Evolutionary conservation across 1,140 invertebrate species (phyloP).

Genomic region (Pomacea maculata): DNA sequence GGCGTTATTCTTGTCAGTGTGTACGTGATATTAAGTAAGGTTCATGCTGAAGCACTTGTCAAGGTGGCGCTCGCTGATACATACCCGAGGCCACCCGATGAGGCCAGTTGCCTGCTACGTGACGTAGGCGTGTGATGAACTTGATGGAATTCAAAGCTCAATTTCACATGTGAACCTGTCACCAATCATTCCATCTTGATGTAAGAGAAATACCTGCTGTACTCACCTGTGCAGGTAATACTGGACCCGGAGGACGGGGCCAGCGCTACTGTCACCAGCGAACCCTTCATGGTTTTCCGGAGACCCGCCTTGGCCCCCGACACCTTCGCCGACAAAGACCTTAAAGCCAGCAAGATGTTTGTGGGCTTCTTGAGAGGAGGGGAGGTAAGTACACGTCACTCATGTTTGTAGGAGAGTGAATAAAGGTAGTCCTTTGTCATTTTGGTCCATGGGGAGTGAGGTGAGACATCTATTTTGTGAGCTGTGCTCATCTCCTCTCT

Average conservation of each 20-base stretch:
- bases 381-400: conserved; percentile 2
- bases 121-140: no score
- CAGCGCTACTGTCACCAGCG: conserved; percentile 55
- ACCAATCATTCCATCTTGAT: no score
- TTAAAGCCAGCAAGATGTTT: conserved; percentile 23
- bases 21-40: no score
- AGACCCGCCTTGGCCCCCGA: conserved; percentile 35
- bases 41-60: no score
- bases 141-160: no score
- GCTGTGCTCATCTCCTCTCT: neutral
- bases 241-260: conserved; percentile 38
- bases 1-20: neutral
- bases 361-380: conserved; percentile 29
- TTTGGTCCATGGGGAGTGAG: neutral
- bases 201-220: no score
- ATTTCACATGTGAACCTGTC: no score
- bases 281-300: conserved; percentile 60
- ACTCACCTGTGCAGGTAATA: conserved; percentile 16
- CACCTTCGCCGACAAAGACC: conserved; percentile 16
- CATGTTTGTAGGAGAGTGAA: neutral
- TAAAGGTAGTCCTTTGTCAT: neutral
- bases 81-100: no score
- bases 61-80: no score
- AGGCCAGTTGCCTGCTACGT: no score
- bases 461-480: neutral